Evolutionary conservation across 2,113 vertebrate species (phyloP).

Genomic region (Dermatemys mawii): DNA sequence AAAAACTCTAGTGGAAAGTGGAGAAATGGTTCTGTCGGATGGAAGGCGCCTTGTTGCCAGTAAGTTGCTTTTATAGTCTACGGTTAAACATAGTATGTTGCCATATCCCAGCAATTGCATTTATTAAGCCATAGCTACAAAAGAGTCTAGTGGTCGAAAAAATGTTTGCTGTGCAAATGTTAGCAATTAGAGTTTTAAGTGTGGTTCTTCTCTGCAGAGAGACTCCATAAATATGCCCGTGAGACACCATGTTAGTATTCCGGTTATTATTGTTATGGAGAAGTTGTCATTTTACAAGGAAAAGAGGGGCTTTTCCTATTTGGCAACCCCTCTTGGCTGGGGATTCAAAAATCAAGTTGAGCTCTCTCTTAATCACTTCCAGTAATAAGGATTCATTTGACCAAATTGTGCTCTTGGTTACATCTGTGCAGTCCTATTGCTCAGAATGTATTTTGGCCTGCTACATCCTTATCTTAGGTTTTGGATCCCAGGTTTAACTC

Average conservation of each 20-base stretch:
- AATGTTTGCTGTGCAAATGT: neutral
- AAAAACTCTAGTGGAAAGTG: constrained; percentile 96
- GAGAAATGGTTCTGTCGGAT: constrained; percentile 97
- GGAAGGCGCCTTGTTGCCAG: constrained; percentile 92
- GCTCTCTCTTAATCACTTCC: neutral
- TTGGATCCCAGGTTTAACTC: neutral
- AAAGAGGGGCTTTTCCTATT: neutral
- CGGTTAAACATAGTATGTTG: neutral
- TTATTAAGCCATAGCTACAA: neutral
- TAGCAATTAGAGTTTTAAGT: neutral
- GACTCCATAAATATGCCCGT: neutral
- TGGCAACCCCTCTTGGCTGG: neutral
- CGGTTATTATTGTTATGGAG: neutral
- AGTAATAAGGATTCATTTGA: neutral
- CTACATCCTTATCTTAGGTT: neutral
- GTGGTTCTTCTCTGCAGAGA: neutral
- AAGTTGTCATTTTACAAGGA: neutral
- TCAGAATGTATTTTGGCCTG: neutral
- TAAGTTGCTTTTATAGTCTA: constrained; percentile 53
- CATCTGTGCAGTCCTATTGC: neutral
- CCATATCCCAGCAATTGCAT: neutral
- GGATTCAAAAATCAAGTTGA: neutral
- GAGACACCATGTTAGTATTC: neutral
- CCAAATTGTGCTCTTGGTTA: neutral
- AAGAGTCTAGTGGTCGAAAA: neutral